A percentile compares a stretch with the other conserved stretches of the same genome.
These are phyloP conservation scores for Fistularia commersonii DNA, from an alignment of 2,797 vertebrate species.

Conservation along the genomic window DNA sequence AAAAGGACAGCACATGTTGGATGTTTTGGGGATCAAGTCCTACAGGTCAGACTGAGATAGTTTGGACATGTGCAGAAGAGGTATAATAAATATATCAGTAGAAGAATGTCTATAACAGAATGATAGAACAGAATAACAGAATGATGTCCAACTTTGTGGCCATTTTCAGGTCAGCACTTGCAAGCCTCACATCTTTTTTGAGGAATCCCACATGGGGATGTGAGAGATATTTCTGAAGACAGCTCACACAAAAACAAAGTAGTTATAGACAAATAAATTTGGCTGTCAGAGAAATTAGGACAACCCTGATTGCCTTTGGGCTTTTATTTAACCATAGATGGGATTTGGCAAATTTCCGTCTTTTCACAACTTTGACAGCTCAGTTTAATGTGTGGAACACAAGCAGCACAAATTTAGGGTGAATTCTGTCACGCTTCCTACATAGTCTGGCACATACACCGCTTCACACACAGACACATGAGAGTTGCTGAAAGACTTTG, in stretches of 20 bases:
- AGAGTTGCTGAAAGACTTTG: neutral
- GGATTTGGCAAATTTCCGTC: slow-evolving; percentile 49
- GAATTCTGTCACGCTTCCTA: slow-evolving; percentile 49
- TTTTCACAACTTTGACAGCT: slow-evolving; percentile 51
- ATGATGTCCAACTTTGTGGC: too few species aligned
- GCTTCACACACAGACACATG: neutral
- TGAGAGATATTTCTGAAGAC: slow-evolving; percentile 5
- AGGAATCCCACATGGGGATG: too few species aligned
- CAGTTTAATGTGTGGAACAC: slow-evolving; percentile 58
- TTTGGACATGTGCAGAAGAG: too few species aligned
- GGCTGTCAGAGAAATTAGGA: slow-evolving; percentile 20
- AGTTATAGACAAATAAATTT: slow-evolving; percentile 7
- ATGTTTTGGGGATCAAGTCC: too few species aligned
- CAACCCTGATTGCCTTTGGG: slow-evolving; percentile 24
- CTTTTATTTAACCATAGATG: slow-evolving; percentile 46
- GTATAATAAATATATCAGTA: too few species aligned
- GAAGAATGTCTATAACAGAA: too few species aligned
- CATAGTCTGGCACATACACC: slow-evolving; percentile 21
- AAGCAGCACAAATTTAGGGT: slow-evolving; percentile 48
- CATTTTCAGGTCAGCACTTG: too few species aligned
- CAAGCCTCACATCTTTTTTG: too few species aligned
- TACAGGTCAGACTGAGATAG: too few species aligned
- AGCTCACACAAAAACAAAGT: slow-evolving; percentile 9
- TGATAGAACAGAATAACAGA: too few species aligned
- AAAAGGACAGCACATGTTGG: too few species aligned